phyloP scores from a whole-genome alignment of 92 coral and sea anemone species.

The Phymanthus crucifer region DNA sequence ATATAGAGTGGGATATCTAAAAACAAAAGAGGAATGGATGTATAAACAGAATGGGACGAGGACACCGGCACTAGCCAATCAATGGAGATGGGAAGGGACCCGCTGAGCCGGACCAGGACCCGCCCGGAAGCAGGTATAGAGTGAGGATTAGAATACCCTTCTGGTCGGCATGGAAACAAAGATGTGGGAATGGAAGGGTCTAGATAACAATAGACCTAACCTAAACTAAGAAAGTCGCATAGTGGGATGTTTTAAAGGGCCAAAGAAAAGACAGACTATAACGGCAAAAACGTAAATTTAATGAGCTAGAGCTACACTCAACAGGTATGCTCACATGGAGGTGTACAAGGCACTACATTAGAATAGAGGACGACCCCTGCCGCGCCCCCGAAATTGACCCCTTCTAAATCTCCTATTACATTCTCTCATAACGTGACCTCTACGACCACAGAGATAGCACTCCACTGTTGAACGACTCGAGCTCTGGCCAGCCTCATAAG shows the following conservation, averaged over 20 bases:
- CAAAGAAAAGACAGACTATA: neutral
- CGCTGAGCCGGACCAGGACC: conserved; percentile 43
- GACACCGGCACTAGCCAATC: neutral
- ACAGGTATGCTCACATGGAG: neutral
- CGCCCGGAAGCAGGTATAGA: conserved; percentile 23
- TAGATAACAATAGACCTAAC: too few species aligned
- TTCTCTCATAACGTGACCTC: conserved; percentile 1
- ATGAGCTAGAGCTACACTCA: neutral
- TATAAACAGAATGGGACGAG: neutral
- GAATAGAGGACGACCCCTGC: neutral
- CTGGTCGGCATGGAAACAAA: conserved; percentile 15
- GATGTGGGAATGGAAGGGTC: neutral
- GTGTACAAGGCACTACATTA: neutral
- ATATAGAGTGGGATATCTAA: too few species aligned
- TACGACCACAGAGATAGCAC: conserved; percentile 10
- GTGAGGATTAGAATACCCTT: neutral
- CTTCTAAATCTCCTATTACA: neutral
- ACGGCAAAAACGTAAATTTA: neutral
- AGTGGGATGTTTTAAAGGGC: neutral
- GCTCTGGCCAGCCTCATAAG: neutral
- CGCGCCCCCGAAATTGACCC: neutral
- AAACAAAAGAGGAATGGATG: neutral
- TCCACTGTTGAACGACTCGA: neutral
- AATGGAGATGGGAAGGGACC: neutral
- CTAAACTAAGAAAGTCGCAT: neutral